These are phyloP conservation scores for Aulostomus chinensis DNA, from an alignment of 2,797 vertebrate genomes.

Conservation along the genomic window DNA sequence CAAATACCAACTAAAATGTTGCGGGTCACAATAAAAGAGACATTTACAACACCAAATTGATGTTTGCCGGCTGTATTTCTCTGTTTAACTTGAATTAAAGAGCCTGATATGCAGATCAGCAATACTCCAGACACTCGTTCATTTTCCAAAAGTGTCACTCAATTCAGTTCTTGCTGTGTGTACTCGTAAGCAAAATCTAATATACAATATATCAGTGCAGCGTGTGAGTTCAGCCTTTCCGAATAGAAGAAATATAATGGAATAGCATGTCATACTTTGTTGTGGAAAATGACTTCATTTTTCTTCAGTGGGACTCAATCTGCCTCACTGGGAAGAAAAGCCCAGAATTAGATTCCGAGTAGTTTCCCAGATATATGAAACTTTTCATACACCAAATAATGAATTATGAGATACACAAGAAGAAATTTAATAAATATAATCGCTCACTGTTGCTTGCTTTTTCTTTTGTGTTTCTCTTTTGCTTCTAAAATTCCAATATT, in stretches of 20 bases:
- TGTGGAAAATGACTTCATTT: constrained; percentile 4
- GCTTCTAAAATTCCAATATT: background rate
- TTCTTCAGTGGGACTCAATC: constrained; percentile 7
- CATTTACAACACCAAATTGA: too few relatives aligned
- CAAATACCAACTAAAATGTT: too few relatives aligned
- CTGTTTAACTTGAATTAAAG: background rate
- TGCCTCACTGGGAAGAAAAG: constrained; percentile 6
- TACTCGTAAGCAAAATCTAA: constrained; percentile 1
- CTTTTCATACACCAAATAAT: constrained; percentile 10
- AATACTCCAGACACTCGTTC: background rate
- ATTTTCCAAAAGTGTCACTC: background rate
- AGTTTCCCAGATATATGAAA: constrained; percentile 24
- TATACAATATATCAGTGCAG: background rate
- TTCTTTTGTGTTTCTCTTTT: background rate
- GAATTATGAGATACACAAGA: constrained; percentile 7
- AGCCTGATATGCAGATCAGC: too few relatives aligned
- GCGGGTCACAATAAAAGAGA: too few relatives aligned
- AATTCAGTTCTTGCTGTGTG: background rate
- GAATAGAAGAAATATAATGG: constrained; percentile 4
- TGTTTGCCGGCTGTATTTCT: background rate
- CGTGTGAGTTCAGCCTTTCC: background rate
- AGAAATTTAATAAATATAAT: constrained; percentile 12
- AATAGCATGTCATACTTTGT: constrained; percentile 15
- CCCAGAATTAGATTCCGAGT: constrained; percentile 16
- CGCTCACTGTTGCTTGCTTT: background rate